Conservation (phyloP, 2,888 invertebrate genomes). For the Tyria jacobaeae region DNA sequence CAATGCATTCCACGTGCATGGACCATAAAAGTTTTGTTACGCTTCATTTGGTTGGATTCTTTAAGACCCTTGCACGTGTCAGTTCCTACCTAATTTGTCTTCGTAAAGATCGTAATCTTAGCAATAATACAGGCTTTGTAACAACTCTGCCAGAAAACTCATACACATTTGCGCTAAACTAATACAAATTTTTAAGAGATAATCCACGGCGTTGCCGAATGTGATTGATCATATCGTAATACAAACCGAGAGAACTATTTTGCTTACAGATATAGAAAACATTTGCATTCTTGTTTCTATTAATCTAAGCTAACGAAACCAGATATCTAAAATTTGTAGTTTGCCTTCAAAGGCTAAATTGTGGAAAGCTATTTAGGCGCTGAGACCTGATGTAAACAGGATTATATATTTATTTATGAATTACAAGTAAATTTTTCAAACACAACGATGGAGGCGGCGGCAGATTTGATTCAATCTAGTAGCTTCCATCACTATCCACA, state of each 20-base stretch:
- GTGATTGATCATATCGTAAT: conserved; percentile 49
- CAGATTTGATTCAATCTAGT: too few relatives aligned
- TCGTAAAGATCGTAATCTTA: too few relatives aligned
- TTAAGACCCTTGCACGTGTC: too few relatives aligned
- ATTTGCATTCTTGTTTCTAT: conserved; percentile 62
- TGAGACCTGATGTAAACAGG: conserved; percentile 11
- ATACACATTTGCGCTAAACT: neutral
- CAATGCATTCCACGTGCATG: too few relatives aligned
- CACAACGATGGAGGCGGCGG: neutral
- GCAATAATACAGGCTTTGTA: neutral
- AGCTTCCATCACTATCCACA: too few relatives aligned
- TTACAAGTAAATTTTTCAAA: neutral
- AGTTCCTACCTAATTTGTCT: too few relatives aligned
- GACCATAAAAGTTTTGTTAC: too few relatives aligned
- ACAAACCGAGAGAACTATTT: conserved; percentile 52
- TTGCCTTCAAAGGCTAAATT: conserved; percentile 49
- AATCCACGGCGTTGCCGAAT: conserved; percentile 35
- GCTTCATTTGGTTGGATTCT: too few relatives aligned
- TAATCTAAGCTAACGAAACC: conserved; percentile 52
- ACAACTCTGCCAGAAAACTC: neutral
- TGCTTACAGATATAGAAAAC: conserved; percentile 48
- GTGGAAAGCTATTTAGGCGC: conserved; percentile 15
- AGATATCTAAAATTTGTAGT: conserved; percentile 41
- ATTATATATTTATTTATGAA: conserved; percentile 12
- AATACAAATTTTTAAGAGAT: conserved; percentile 23